These are phyloP conservation scores for Trisateles emortualis DNA, from an alignment of 2,888 invertebrate species.

Conservation along the genomic window DNA sequence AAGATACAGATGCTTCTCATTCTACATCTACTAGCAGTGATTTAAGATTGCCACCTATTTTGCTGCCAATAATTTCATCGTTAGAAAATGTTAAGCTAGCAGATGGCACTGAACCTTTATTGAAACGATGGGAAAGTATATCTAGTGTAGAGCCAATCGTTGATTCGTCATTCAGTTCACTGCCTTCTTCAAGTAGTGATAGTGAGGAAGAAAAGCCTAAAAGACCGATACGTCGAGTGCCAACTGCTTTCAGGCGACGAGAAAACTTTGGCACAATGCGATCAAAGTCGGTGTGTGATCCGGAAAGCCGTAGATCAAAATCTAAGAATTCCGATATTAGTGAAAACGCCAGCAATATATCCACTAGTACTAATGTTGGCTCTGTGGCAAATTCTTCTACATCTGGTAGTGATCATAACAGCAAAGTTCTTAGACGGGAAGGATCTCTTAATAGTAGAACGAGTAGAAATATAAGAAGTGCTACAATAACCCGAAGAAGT, in stretches of 20 bases:
- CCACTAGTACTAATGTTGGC: constrained; percentile 75
- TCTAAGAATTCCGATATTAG: constrained; percentile 73
- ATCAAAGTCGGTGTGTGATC: constrained; percentile 83
- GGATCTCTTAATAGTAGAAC: constrained; percentile 72
- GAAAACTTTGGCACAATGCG: constrained; percentile 77
- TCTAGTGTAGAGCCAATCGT: constrained; percentile 91
- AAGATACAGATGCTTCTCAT: constrained; percentile 88
- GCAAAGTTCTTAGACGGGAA: constrained; percentile 72
- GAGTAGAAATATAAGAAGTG: constrained; percentile 82
- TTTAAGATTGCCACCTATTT: constrained; percentile 90
- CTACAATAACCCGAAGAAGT: constrained; percentile 75
- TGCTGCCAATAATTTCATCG: constrained; percentile 89
- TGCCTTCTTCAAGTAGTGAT: constrained; percentile 83
- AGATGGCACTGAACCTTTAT: constrained; percentile 72
- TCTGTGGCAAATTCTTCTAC: constrained; percentile 80
- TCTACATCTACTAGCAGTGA: constrained; percentile 88
- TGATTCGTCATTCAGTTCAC: constrained; percentile 89
- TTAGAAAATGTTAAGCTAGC: constrained; percentile 84
- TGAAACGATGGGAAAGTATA: constrained; percentile 88
- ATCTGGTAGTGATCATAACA: constrained; percentile 80
- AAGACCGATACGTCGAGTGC: constrained; percentile 69
- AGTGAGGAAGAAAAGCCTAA: constrained; percentile 79
- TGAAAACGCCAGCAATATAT: constrained; percentile 80
- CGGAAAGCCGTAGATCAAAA: constrained; percentile 72
- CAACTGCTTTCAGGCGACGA: constrained; percentile 74